phyloP scores from a whole-genome alignment of 2,888 invertebrate species.

The Micoletzkya japonica region DNA sequence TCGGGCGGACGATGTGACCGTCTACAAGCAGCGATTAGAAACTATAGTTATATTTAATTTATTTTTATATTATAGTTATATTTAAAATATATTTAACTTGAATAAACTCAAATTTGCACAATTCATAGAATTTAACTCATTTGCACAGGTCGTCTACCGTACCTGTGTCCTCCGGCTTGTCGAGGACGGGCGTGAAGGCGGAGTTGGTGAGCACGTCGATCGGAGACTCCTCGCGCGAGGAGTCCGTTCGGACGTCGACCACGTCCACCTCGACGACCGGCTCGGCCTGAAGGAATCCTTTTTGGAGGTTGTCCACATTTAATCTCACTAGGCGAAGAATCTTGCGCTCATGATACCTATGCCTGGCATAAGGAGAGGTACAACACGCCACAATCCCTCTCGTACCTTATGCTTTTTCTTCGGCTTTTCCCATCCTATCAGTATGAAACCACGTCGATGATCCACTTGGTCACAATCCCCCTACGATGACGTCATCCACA shows the following conservation, averaged over 20 bases:
- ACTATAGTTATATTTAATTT: no score
- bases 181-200: slow-evolving; percentile 9
- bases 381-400: no score
- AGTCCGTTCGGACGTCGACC: not conserved
- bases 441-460: not conserved
- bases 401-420: no score
- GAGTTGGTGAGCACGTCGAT: slow-evolving; percentile 17
- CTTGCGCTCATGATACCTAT: no score
- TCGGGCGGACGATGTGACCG: slow-evolving; percentile 5
- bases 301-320: not conserved
- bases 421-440: not conserved
- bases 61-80: no score
- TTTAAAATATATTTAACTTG: slow-evolving; percentile 7
- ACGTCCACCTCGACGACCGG: not conserved
- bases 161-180: not conserved
- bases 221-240: not conserved
- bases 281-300: not conserved
- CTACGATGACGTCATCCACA: not conserved
- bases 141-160: not conserved
- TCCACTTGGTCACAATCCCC: not conserved
- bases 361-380: no score
- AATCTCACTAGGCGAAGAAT: not conserved
- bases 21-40: no score
- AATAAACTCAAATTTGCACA: not conserved
- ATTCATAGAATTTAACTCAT: not conserved